Percentiles rank a stretch among this genome's conserved stretches.
Conservation (phyloP, 2,113 vertebrate species). For the Acrocephalus kingi region DNA sequence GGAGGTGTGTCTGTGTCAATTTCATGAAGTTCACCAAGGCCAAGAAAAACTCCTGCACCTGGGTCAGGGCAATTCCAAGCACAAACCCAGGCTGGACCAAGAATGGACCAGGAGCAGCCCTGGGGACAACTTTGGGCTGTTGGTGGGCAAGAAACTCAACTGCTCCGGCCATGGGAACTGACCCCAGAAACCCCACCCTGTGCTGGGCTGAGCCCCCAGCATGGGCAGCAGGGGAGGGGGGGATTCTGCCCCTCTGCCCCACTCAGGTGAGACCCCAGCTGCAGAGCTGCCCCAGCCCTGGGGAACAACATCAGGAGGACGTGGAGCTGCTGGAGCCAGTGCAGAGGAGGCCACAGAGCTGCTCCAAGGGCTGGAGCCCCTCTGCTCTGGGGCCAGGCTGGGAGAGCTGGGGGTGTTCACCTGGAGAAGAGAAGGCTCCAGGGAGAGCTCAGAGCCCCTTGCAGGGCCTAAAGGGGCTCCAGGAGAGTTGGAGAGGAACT, state of each 20-base stretch:
- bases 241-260: background rate
- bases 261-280: background rate
- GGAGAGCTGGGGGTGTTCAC: background rate
- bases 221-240: background rate
- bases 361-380: background rate
- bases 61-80: background rate
- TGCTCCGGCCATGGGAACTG: background rate
- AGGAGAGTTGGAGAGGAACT: background rate
- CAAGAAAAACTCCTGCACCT: background rate
- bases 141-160: accelerated
- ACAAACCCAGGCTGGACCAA: background rate
- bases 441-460: background rate
- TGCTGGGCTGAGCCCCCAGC: background rate
- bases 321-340: background rate
- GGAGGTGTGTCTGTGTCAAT: too few species aligned
- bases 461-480: background rate
- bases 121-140: background rate
- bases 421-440: background rate
- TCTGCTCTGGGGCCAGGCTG: background rate
- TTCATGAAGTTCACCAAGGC: background rate
- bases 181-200: background rate
- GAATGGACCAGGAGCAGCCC: background rate
- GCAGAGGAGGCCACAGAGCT: background rate
- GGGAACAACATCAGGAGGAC: background rate
- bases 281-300: background rate